Evolutionary conservation across 1,140 invertebrate genomes (phyloP), one percentile per base, ranked within the genome.

Genomic region (Heliconius melpomene): DNA sequence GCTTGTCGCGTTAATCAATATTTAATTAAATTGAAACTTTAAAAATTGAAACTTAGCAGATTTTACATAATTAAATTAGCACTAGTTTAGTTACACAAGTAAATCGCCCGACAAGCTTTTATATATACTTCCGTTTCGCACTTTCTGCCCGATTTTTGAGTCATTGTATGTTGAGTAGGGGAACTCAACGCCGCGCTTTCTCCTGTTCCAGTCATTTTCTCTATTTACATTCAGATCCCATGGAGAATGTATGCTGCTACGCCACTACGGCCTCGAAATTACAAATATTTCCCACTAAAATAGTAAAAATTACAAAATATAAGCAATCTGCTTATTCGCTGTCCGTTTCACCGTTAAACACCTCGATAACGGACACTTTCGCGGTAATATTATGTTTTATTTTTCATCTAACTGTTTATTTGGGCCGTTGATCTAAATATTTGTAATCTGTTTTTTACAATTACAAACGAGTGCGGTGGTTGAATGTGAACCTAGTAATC

Each of bases 341-440:
- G 40, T 40, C 40, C 13, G 40, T 16, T n/a, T 9, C 7, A 11
- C 2, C 2, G 3, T 26, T 23, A 1, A 60, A 60, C 8, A 23
- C 54, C 7, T 57, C 54, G 8, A 11, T 3, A 60, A 60, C 8
- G 5, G 54, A n/a, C 54, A 26, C 54, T 60, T 57, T 20, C 20
- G 54, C 8, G 54, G 9, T 23, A 60, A 26, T 60, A 46, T 46
- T 46, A 57, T 57, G 54, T 60, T 60, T 60, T 52, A 9, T 60
- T 60, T 57, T 60, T 60, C 54, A 60, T 23, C 54, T 20, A 60
- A 60, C n/a, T 23, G 54, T 60, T 60, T 60, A 60, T n/a, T 23
- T 60, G 9, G n/a, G n/a, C 54, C 20, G 20, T 23, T n/a, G 40
- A 46, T 46, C 16, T 46, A 46, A 60, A 23, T 60, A 57, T 57